phyloP scores from a whole-genome alignment of 1,140 invertebrate species.

The Formica exsecta region DNA sequence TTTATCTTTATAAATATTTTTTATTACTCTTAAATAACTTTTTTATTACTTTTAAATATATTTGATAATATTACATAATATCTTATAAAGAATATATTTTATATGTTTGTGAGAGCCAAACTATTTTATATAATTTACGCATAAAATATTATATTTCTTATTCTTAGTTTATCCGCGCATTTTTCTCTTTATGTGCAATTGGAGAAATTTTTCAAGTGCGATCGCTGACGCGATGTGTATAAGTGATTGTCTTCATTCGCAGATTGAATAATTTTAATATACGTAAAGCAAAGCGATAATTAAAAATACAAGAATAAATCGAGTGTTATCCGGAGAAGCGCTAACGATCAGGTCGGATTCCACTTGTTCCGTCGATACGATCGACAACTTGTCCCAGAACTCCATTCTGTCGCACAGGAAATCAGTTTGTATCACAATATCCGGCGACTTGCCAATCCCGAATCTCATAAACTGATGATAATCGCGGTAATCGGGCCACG shows the following conservation, averaged over 20 bases:
- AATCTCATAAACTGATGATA: conserved; percentile 77
- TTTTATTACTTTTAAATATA: not conserved
- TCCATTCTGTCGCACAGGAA: conserved; percentile 77
- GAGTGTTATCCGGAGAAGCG: too few species aligned
- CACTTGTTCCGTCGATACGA: conserved; percentile 13
- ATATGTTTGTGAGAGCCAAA: not conserved
- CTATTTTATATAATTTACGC: not conserved
- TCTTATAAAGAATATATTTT: not conserved
- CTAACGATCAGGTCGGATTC: not conserved
- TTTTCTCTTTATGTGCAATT: not conserved
- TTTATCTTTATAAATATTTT: not conserved
- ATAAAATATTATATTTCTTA: not conserved
- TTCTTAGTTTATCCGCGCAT: not conserved
- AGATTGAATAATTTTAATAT: not conserved
- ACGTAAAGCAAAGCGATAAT: not conserved
- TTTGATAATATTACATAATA: not conserved
- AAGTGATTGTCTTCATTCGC: not conserved
- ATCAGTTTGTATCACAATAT: conserved; percentile 71
- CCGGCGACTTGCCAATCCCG: conserved; percentile 71
- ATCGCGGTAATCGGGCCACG: conserved; percentile 79
- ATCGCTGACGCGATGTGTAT: not conserved
- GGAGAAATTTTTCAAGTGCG: not conserved
- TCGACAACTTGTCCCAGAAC: conserved; percentile 78
- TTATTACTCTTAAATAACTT: not conserved
- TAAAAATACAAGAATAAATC: not conserved